These are phyloP conservation scores for Protophormia terraenovae DNA, from an alignment of 2,888 invertebrate genomes.

Conservation along the genomic window DNA sequence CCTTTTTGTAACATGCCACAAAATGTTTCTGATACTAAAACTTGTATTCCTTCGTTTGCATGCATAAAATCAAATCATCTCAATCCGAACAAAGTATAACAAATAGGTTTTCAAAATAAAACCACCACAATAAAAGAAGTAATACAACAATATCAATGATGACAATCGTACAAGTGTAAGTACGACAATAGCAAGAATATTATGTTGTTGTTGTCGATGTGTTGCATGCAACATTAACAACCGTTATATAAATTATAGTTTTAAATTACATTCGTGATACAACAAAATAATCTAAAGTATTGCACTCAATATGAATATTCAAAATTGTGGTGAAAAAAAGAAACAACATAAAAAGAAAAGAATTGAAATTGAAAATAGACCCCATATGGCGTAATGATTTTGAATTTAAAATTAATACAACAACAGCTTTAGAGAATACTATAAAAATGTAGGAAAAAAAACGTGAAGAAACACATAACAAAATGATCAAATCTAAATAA, in stretches of 20 bases:
- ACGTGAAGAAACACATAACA: constrained; percentile 2
- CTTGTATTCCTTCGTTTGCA: constrained; percentile 5
- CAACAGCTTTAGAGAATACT: not conserved
- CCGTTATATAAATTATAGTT: constrained; percentile 54
- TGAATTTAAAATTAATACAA: constrained; percentile 13
- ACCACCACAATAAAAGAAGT: constrained; percentile 8
- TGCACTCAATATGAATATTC: constrained; percentile 36
- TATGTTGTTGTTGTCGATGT: constrained; percentile 30
- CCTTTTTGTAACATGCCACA: constrained; percentile 52
- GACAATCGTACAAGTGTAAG: not conserved
- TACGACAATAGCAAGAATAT: not conserved
- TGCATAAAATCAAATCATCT: constrained; percentile 45
- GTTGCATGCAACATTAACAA: constrained; percentile 62
- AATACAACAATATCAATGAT: not conserved
- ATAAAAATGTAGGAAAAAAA: constrained; percentile 1
- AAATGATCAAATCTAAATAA: constrained; percentile 59
- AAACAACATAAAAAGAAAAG: not conserved
- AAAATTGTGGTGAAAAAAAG: constrained; percentile 7
- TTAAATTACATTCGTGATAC: constrained; percentile 65
- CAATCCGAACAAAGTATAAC: constrained; percentile 48
- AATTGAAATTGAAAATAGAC: constrained; percentile 52
- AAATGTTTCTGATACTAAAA: constrained; percentile 10
- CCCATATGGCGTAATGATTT: constrained; percentile 58
- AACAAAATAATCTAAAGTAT: constrained; percentile 50
- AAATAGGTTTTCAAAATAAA: constrained; percentile 42